Percentiles rank a stretch among this genome's conserved stretches.
These are phyloP conservation scores for Yponomeuta cagnagella DNA, from an alignment of 2,888 invertebrate genomes.

Conservation along the genomic window DNA sequence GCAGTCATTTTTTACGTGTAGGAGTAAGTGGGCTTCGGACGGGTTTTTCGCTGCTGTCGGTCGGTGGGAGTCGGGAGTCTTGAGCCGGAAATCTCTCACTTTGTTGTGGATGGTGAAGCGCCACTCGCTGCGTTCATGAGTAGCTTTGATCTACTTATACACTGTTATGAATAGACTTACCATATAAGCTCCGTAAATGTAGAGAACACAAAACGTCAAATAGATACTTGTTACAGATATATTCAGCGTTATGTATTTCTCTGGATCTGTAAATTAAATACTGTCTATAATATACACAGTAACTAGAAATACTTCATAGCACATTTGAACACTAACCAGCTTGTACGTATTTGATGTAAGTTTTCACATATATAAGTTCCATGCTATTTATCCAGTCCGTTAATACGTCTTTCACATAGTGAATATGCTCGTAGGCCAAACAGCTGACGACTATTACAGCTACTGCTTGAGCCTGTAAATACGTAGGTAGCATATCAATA, in stretches of 20 bases:
- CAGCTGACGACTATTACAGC: conserved; percentile 34
- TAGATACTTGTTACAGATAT: conserved; percentile 46
- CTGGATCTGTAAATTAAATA: conserved; percentile 41
- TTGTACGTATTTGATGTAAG: conserved; percentile 39
- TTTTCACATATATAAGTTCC: conserved; percentile 45
- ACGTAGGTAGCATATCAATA: background rate
- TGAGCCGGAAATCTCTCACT: too few relatives aligned
- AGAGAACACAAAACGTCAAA: conserved; percentile 41
- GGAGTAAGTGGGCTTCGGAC: too few relatives aligned
- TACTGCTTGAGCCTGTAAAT: conserved; percentile 47
- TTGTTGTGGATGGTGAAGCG: too few relatives aligned
- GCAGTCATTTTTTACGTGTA: too few relatives aligned
- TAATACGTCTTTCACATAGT: conserved; percentile 36
- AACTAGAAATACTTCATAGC: background rate
- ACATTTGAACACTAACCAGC: conserved; percentile 32
- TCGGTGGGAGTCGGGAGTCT: too few relatives aligned
- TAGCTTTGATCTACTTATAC: too few relatives aligned
- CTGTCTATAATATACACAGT: background rate
- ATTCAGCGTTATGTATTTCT: conserved; percentile 38
- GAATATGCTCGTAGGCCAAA: conserved; percentile 35
- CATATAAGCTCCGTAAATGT: conserved; percentile 58
- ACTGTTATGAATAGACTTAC: conserved; percentile 31
- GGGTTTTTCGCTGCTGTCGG: too few relatives aligned
- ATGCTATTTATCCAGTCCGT: conserved; percentile 36
- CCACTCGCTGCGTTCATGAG: too few relatives aligned